Conservation (phyloP, 1,140 invertebrate species). For the Asbolus verrucosus region DNA sequence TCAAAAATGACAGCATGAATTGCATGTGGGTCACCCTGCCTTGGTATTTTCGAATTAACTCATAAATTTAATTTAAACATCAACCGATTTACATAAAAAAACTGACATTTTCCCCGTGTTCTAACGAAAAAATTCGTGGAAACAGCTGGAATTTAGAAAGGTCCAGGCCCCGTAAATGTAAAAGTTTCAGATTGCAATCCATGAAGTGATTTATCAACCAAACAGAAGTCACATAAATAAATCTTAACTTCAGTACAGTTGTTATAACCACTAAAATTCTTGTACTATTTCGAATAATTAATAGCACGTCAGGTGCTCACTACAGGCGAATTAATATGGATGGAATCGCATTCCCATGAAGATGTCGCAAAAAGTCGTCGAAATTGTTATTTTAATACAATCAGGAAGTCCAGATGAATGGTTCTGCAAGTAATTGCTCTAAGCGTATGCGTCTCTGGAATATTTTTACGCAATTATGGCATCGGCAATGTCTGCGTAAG, state of each 20-base stretch:
- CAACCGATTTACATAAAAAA: too few relatives aligned
- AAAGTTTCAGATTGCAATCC: slow-evolving; percentile 1
- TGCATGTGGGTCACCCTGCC: too few relatives aligned
- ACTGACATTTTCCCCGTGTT: too few relatives aligned
- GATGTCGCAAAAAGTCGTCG: slow-evolving; percentile 12
- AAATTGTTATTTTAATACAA: slow-evolving; percentile 26
- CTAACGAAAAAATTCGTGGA: slow-evolving; percentile 1
- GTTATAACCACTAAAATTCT: slow-evolving; percentile 21
- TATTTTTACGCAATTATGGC: slow-evolving; percentile 26
- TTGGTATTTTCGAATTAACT: too few relatives aligned
- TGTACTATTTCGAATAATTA: slow-evolving; percentile 26
- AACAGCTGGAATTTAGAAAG: slow-evolving; percentile 7
- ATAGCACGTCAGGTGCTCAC: slow-evolving; percentile 24
- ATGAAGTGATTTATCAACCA: slow-evolving; percentile 3
- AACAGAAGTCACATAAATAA: slow-evolving; percentile 28
- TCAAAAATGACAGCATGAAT: too few relatives aligned
- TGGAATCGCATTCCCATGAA: slow-evolving; percentile 31
- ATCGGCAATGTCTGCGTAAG: slow-evolving; percentile 8
- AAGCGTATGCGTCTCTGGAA: slow-evolving; percentile 11
- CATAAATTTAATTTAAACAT: too few relatives aligned
- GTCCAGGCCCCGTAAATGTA: not conserved
- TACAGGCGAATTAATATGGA: slow-evolving; percentile 20
- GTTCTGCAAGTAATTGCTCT: slow-evolving; percentile 18
- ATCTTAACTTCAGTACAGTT: not conserved
- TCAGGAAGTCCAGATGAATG: slow-evolving; percentile 41